Conservation (phyloP, 2,113 vertebrate species). For the Gobio gobio region DNA sequence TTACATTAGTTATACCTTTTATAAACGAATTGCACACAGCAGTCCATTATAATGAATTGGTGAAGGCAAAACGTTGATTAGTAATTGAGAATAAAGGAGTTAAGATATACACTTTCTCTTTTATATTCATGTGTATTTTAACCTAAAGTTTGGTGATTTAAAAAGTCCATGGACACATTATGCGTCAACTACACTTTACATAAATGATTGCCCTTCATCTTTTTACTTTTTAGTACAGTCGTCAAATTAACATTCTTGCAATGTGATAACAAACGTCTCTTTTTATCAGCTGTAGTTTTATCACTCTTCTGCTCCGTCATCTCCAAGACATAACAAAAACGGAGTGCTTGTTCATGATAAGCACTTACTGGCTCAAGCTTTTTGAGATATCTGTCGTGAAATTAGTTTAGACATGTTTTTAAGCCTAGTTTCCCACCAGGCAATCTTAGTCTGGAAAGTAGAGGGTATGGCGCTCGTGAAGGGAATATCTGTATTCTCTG, state of each 20-base stretch:
- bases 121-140: neutral
- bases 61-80: too few relatives aligned
- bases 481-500: slow-evolving; percentile 2
- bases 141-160: neutral
- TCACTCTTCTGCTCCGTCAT: neutral
- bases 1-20: too few relatives aligned
- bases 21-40: too few relatives aligned
- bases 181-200: neutral
- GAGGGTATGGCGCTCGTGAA: neutral
- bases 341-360: slow-evolving; percentile 10
- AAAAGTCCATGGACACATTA: neutral
- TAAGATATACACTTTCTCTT: neutral
- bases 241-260: neutral
- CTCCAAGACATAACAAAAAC: slow-evolving; percentile 34
- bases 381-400: neutral
- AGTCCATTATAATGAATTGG: too few relatives aligned
- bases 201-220: neutral
- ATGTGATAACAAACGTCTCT: neutral
- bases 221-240: neutral
- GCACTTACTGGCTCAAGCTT: neutral
- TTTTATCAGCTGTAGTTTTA: neutral
- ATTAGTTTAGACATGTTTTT: slow-evolving; percentile 20
- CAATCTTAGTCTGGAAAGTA: neutral
- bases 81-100: too few relatives aligned
- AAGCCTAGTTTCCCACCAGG: neutral